These are phyloP conservation scores for Vanacampus margaritifer DNA, from an alignment of 2,113 vertebrate species.

Conservation along the genomic window DNA sequence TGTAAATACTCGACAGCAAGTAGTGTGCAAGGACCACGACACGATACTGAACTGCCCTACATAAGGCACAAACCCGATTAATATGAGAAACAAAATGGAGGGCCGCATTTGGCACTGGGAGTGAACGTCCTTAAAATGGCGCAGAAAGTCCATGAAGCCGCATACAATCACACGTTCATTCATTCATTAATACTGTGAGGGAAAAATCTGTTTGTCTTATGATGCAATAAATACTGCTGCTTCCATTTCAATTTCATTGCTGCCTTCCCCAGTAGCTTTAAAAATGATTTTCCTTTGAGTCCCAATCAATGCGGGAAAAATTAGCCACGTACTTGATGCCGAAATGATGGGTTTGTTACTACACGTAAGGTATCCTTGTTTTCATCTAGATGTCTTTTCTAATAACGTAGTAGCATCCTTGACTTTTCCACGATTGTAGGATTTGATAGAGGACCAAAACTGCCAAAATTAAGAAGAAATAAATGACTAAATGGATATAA, in stretches of 20 bases:
- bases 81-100: constrained; percentile 16
- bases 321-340: not conserved
- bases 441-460: no score
- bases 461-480: no score
- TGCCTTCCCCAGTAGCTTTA: not conserved
- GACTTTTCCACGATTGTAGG: no score
- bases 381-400: not conserved
- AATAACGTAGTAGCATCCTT: no score
- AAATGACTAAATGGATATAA: no score
- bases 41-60: constrained; percentile 53
- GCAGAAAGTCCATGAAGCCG: not conserved
- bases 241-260: not conserved
- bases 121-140: not conserved
- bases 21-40: constrained; percentile 40
- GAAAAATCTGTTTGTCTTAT: no score
- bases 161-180: not conserved
- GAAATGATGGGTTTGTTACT: not conserved
- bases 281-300: not conserved
- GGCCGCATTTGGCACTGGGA: constrained; percentile 61
- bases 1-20: constrained; percentile 10
- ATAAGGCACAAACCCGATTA: constrained; percentile 75
- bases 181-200: not conserved
- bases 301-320: not conserved
- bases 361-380: not conserved
- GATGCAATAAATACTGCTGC: constrained; percentile 58